Evolutionary conservation across 2,888 invertebrate species (phyloP).

Genomic region (Phaedon cochleariae): DNA sequence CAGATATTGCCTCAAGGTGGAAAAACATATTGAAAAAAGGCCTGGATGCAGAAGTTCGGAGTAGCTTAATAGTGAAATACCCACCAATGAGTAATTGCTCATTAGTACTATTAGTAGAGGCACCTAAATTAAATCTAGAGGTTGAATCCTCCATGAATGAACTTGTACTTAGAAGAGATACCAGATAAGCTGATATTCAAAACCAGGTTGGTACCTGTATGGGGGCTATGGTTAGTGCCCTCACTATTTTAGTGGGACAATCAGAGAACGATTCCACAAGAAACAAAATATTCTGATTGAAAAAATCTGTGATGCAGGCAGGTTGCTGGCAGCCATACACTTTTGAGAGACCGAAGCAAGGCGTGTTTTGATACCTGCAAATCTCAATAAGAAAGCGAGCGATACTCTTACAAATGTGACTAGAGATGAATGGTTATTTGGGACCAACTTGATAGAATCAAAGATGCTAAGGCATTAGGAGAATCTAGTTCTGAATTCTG

Average conservation of each 20-base stretch:
- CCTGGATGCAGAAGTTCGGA: background rate
- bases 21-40: background rate
- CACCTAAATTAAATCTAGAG: background rate
- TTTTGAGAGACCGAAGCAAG: background rate
- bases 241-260: background rate
- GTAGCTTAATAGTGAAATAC: background rate
- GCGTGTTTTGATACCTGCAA: too few species aligned
- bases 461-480: too few species aligned
- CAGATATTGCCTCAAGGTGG: background rate
- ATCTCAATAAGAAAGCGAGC: too few species aligned
- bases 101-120: background rate
- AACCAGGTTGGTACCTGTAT: background rate
- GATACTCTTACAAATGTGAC: too few species aligned
- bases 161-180: background rate
- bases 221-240: background rate
- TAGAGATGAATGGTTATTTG: too few species aligned
- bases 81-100: background rate
- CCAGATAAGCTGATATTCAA: background rate
- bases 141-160: background rate
- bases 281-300: background rate
- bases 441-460: too few species aligned
- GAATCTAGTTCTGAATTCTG: too few species aligned
- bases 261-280: background rate
- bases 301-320: background rate
- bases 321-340: background rate